Percentiles rank a stretch among this genome's conserved stretches.
phyloP scores from a whole-genome alignment of 2,797 vertebrate species.

The Lacerta agilis region DNA sequence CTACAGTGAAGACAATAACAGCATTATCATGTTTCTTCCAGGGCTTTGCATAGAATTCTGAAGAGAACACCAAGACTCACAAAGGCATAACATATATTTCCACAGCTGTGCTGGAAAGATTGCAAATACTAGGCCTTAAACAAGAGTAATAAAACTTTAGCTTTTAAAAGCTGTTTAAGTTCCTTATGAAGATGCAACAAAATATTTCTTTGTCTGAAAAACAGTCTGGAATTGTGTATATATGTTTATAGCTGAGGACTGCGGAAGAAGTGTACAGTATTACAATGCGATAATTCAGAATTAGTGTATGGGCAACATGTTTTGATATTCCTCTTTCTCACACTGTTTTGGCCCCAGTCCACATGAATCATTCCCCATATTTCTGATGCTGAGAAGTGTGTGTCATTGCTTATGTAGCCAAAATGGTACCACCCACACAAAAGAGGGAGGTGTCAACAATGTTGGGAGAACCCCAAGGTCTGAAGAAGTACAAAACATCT shows the following conservation, averaged over 20 bases:
- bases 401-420: too few relatives aligned
- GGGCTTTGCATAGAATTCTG: constrained; percentile 45
- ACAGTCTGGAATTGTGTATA: neutral
- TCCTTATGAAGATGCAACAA: neutral
- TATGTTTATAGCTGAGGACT: neutral
- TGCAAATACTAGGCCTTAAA: constrained; percentile 51
- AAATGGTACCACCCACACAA: too few relatives aligned
- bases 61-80: accelerated
- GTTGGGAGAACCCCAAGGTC: too few relatives aligned
- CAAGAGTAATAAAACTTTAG: constrained; percentile 18
- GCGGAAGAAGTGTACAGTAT: neutral
- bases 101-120: constrained; percentile 68
- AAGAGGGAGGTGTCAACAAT: too few relatives aligned
- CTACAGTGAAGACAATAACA: neutral
- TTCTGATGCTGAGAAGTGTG: neutral
- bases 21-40: constrained; percentile 45
- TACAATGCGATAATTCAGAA: neutral
- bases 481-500: too few relatives aligned
- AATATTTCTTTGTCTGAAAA: neutral
- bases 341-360: neutral
- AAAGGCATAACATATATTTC: constrained; percentile 50
- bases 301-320: neutral
- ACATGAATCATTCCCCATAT: too few relatives aligned
- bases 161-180: neutral
- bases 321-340: neutral